Evolutionary conservation across 2,113 vertebrate species (phyloP), one percentile per base, ranked within the genome.

Genomic region (Catharus fuscescens): DNA sequence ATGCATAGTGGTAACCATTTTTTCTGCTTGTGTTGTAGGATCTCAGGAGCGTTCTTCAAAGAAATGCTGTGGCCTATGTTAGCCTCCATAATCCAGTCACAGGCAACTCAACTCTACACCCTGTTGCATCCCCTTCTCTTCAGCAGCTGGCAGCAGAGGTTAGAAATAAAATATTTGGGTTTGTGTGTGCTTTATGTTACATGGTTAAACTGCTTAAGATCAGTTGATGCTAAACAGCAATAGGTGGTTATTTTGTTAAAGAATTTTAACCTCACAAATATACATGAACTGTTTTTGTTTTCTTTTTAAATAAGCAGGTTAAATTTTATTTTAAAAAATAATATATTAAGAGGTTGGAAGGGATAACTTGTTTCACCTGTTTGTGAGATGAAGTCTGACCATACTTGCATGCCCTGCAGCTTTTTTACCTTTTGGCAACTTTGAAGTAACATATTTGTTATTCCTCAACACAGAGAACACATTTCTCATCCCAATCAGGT

Each of bases 41-140:
- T 91, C 98, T 99, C 97, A 97, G 89, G 67, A 98, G 98, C 13
- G 97, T 99, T 92, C 98, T 99, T 36, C 98, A 98, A 84, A 99
- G 96, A 90, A 98, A 98, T 45, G 98, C 92, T 10, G 98, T 99
- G 93, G 98, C 99, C 91, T 99, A 99, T 2, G 10, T 99, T 62
- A 98, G 98, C 77, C 98, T 99, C 24, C 98, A 99, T 83, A 97
- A 95, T 80, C 99, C 99, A 1, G 92, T 99, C n/a, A 96, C 95
- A 89, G 98, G 98, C 23, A 98, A 98, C 13, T 98, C 98, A 70
- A 98, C 97, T 54, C 97, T 99, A 7, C 87, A 93, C 47, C 97
- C 98, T 5, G 90, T 98, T 42, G 98, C 98, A 29, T 99, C 99
- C 7, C 99, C 99, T 45, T 98, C 98, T 48, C 98, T 99, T 73